Evolutionary conservation across 2,888 invertebrate genomes (phyloP), one percentile per base, ranked within the genome.

Genomic region (Aphidoletes aphidimyza): DNA sequence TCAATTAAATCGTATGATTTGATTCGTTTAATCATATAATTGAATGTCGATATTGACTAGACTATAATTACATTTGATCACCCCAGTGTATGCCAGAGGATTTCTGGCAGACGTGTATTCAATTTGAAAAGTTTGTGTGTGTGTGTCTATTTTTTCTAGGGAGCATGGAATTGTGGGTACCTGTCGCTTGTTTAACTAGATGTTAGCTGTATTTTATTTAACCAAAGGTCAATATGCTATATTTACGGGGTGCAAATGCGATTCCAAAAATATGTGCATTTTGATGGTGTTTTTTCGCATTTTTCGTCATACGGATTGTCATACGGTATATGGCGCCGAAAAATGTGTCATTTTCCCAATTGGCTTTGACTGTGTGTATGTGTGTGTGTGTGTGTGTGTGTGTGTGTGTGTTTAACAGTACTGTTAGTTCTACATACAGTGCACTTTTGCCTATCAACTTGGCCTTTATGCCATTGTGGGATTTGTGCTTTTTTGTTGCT

Each of bases 341-440:
- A 69, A 69, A 69, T 69, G 26, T 34, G 34, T 69, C 34, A 69
- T 69, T 69, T 69, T 34, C 69, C 34, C 69, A 69, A 34, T 69
- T 26, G 34, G 17, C 14, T 34, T 69, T 69, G 26, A 47, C 34
- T 69, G 9, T 69, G 3, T 69, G 14, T 26, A 54, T 6, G 26
- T 69, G 17, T 17, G 26, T 30, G 26, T 30, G n/a, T 30, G 2
- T 42, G 14, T 42, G 8, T 9, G 14, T 14, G 6, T n/a, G n/a
- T n/a, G n/a, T n/a, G n/a, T n/a, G n/a, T n/a, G n/a, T n/a, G n/a
- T n/a, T n/a, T n/a, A n/a, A n/a, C n/a, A n/a, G n/a, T n/a, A n/a
- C n/a, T n/a, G n/a, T n/a, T n/a, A n/a, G n/a, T n/a, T n/a, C n/a
- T n/a, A n/a, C n/a, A n/a, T n/a, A n/a, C n/a, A n/a, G n/a, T n/a